Base-by-base conservation (phyloP, 2,113 vertebrate genomes). In the Spilogale gracilis region DNA sequence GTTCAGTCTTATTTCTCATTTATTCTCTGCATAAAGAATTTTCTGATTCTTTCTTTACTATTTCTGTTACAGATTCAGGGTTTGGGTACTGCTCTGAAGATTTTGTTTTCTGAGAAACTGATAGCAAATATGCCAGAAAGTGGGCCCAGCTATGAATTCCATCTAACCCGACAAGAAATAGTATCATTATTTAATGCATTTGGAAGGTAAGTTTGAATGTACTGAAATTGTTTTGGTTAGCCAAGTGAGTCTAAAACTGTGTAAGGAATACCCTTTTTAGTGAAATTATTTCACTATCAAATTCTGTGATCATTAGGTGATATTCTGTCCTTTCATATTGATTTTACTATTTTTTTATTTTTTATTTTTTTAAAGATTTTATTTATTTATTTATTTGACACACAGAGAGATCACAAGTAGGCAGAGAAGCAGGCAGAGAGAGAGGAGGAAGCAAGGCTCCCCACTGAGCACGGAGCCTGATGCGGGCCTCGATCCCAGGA, bases 181-280 rank as follows among this genome's bases (percentile, higher is more conserved):
- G 99, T 99, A 83, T 99, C 99, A 50, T 98, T 99, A 88, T 98
- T 99, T 95, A 99, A 99, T 84, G 99, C 99, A 91, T 99, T 99
- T 86, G 99, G 99, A 96, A 99, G 99, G 99, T 99, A 92, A 98
- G 98, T 97, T 63, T 76, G 80, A 95, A 87, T 95, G 85, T 89
- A 32, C 69, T 83, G 52, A 89, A 82, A 69, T 58, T 73, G 50
- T 91, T 97, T 97, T 65, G 94, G 65, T n/a, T 87, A 63, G 95
- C 69, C 76, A 90, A 20, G 18, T 95, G 92, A 94, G 86, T 93
- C 60, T 96, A 60, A 96, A 96, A 89, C 5, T 52, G 69, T 43
- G 23, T 89, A 95, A 95, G 73, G 54, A 96, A 61, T 87, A 89
- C 38, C 56, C 54, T 95, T 80, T 96, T 84, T 17, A 88, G 20